Evolutionary conservation across 2,888 invertebrate species (phyloP), one percentile per base, ranked within the genome.

Genomic region (Furcula furcula): DNA sequence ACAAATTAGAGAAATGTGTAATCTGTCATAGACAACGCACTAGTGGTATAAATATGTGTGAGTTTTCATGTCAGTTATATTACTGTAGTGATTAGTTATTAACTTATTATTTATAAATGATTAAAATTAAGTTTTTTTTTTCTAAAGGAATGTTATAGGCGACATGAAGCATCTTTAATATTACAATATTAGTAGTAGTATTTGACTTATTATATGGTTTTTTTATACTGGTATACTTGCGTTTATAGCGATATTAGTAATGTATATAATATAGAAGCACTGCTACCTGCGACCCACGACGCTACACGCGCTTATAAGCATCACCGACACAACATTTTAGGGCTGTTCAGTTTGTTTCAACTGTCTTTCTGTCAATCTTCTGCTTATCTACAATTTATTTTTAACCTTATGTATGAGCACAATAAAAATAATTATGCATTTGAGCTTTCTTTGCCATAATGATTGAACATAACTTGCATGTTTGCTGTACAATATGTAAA

Each of bases 71-170:
- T 77, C n/a, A n/a, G n/a, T n/a, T n/a, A n/a, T 74, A 77, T 71
- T 37, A 18, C 42, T 44, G 74, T 76, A 69, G 66, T 60, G 51
- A 51, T 51, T 72, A 71, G 64, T 62, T 50, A 55, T 66, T 40
- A 54, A 71, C 63, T 62, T 50, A 55, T 66, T 40, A 54, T 49
- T 53, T 60, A 41, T 31, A 46, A 49, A 44, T 54, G 52, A 54
- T 53, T 59, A 46, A 56, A 60, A 60, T 47, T 53, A 41, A 45
- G 45, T 61, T 50, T 59, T 46, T 52, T 64, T 67, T 57, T 59
- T 69, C 73, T 72, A 46, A 79, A 72, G 76, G 84, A 84, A 86
- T 86, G 83, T 74, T 59, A 62, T 79, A 82, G 81, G 82, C 66
- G 72, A 75, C 69, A 68, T 79, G 71, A 73, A 75, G 73, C 67